A percentile compares a stretch with the other conserved stretches of the same genome.
phyloP scores from a whole-genome alignment of 1,140 invertebrate species.

The Drosophila obscura region DNA sequence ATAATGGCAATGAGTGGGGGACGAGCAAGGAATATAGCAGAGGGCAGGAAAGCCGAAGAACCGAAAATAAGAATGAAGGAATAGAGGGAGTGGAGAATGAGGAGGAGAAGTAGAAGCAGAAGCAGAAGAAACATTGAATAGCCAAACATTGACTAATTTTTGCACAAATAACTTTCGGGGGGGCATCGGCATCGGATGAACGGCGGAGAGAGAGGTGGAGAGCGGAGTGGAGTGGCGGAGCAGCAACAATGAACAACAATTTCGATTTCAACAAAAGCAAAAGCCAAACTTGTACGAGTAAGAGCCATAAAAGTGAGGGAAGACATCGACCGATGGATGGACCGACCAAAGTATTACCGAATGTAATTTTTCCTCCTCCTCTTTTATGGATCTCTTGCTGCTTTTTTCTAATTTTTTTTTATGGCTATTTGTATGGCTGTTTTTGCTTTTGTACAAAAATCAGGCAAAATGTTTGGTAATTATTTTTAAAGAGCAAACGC shows the following conservation, averaged over 20 bases:
- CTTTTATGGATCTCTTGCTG: too few relatives aligned
- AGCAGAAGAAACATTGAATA: slow-evolving; percentile 3
- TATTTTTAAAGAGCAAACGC: slow-evolving; percentile 47
- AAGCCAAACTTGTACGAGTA: slow-evolving; percentile 8
- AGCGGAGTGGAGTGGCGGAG: too few relatives aligned
- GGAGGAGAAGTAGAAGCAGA: not conserved
- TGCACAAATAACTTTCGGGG: slow-evolving; percentile 71
- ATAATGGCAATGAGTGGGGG: slow-evolving; percentile 5
- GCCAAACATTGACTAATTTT: slow-evolving; percentile 74
- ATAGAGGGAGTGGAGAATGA: slow-evolving; percentile 22
- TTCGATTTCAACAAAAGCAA: slow-evolving; percentile 64
- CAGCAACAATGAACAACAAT: slow-evolving; percentile 22
- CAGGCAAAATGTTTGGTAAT: slow-evolving; percentile 74
- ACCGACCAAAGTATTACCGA: not conserved
- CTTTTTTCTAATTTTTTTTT: slow-evolving; percentile 1
- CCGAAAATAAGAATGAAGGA: slow-evolving; percentile 39
- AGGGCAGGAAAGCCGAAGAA: too few relatives aligned
- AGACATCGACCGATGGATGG: slow-evolving; percentile 22
- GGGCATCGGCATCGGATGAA: slow-evolving; percentile 19
- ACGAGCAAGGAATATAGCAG: not conserved
- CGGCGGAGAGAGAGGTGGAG: too few relatives aligned
- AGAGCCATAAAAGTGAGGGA: slow-evolving; percentile 46
- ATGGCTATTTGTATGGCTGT: slow-evolving; percentile 6
- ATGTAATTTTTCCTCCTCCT: slow-evolving; percentile 30
- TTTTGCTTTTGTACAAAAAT: slow-evolving; percentile 62